A percentile compares a stretch with the other conserved stretches of the same genome.
phyloP scores from a whole-genome alignment of 2,113 vertebrate species.

The Loxodonta africana region DNA sequence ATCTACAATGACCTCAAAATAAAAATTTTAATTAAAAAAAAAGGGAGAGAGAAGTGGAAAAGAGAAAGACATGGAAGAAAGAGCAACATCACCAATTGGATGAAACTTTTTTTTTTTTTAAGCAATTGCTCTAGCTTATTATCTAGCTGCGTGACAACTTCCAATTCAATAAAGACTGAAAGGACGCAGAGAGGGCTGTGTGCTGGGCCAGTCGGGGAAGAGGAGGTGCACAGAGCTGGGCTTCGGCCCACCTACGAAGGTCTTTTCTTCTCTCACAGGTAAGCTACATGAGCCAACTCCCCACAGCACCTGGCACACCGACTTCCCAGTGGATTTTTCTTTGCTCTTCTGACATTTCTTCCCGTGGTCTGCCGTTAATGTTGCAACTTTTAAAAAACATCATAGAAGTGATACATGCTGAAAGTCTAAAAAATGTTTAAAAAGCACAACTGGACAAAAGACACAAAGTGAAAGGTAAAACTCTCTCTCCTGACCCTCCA shows the following conservation, averaged over 20 bases:
- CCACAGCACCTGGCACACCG: not conserved
- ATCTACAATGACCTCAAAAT: not conserved
- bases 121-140: not conserved
- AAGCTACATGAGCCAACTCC: not conserved
- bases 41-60: not conserved
- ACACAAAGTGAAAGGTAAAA: not conserved
- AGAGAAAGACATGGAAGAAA: not conserved
- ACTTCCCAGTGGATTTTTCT: not conserved
- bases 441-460: not conserved
- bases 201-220: not conserved
- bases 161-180: not conserved
- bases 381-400: slow-evolving; percentile 1
- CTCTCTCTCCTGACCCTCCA: not conserved
- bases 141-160: not conserved
- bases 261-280: not conserved
- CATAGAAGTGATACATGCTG: not conserved
- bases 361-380: not conserved
- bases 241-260: not conserved
- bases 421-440: not conserved
- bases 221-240: not conserved
- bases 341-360: not conserved
- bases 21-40: not conserved
- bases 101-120: not conserved
- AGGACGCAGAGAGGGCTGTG: not conserved
- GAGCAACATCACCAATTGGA: not conserved